Evolutionary conservation across 1,140 invertebrate genomes (phyloP), one percentile per base, ranked within the genome.

Genomic region (Drosophila paulistorum): DNA sequence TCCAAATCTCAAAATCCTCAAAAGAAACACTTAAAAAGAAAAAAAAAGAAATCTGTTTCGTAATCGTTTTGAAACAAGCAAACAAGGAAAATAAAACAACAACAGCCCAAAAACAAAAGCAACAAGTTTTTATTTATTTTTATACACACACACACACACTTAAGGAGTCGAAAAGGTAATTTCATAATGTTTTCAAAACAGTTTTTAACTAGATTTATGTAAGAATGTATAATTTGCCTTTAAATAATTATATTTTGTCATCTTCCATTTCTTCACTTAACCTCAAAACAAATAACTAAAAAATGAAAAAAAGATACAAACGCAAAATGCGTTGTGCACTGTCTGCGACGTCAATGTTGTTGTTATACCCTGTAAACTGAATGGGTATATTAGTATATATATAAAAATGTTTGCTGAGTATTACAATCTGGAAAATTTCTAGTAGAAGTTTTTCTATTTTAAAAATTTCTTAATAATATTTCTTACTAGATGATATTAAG

Each of bases 41-140:
- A 17, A 23, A 26, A 30, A 7, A 30, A 54, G 61, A 72, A 85
- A 90, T 76, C 62, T 79, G 85, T 87, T 87, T 87, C 84, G 80
- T 87, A 89, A 89, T 89, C 81, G 71, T 68, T 41, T 65, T 68
- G 2, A 42, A 71, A 74, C 45, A 57, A 30, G 30, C 48, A 41
- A 69, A 73, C 30, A 45, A 7, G 37, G 9, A 37, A 37, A 37
- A 37, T 9, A 30, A 10, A 37, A 37, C 35, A 37, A 37, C 35
- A 37, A 37, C 30, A 30, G 30, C 30, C 30, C 35, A 54, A 60
- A 61, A 55, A 23, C 65, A 45, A 39, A 39, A 41, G 57, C 74
- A 71, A 78, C 63, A 68, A 78, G 71, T 79, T 68, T 68, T 65
- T 55, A 68, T 70, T 51, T 65, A 45, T 11, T 14, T 42, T 7